Base-by-base conservation (phyloP, 2,113 vertebrate genomes). In the Willisornis vidua region DNA sequence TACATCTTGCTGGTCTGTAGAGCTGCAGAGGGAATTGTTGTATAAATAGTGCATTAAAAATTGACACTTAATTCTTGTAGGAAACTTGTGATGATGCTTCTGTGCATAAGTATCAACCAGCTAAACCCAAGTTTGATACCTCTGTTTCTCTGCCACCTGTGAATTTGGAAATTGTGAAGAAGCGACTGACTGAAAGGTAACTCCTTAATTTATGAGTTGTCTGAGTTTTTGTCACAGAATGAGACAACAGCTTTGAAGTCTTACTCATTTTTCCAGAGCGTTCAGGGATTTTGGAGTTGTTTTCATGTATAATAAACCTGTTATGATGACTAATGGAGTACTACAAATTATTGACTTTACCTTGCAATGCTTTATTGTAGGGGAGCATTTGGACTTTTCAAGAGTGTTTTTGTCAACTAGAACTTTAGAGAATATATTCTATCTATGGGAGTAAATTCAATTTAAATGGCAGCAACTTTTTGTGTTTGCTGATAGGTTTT, bases 161-260 rank as follows among this genome's bases (percentile, higher is more conserved):
- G 93, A 98, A 87, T 87, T 80, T 99, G 63, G 98, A 98, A 95
- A 96, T 98, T 78, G 96, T 99, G 86, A 99, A 98, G 97, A 99
- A 98, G 90, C 97, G 98, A 57, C 98, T 99, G 76, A 97, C 96
- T 89, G 97, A 87, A 89, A 99, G 98, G 99, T 99, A 97, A 80
- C 29, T 52, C 28, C 46, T 67, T 78, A 28, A 39, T 15, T 88
- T 79, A 10, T 0, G 3, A 77, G 13, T 18, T 51, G 7, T 58
- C 20, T 55, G 24, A 65, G 48, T 25, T 82, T 89, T 87, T 88
- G 9, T 29, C 15, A 33, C 55, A 59, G 29, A 58, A 58, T 39
- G 29, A 70, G 55, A 19, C 31, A 41, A 35, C 25, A 62, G 17
- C 22, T 76, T 62, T 66, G 18, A 85, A 86, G 5, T 65, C 6